These are phyloP conservation scores for Apis florea DNA, from an alignment of 1,140 invertebrate genomes.

Conservation along the genomic window DNA sequence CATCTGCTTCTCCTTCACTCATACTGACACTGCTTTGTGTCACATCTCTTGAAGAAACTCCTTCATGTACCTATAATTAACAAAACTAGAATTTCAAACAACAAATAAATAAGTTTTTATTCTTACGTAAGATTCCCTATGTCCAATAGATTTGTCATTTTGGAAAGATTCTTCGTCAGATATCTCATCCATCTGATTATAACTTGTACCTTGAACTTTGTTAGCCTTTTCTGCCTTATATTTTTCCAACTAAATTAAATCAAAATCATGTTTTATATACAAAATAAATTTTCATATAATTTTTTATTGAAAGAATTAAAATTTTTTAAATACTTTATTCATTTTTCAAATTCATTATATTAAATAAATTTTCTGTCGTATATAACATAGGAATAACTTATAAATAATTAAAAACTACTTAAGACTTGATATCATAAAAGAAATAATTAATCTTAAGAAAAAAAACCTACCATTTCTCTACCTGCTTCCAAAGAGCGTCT, in stretches of 20 bases:
- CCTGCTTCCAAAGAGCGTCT: conserved; percentile 67
- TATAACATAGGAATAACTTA: not conserved
- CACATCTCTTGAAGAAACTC: conserved; percentile 68
- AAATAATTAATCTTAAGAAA: not conserved
- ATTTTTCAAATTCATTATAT: not conserved
- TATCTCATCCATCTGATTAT: conserved; percentile 52
- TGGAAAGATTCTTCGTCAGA: conserved; percentile 70
- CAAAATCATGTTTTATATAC: not conserved
- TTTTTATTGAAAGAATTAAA: not conserved
- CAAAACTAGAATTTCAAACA: not conserved
- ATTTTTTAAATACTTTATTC: not conserved
- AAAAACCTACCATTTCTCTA: conserved; percentile 66
- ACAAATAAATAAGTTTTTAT: not conserved
- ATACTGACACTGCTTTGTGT: conserved; percentile 75
- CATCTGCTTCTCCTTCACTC: conserved; percentile 78
- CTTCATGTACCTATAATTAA: conserved; percentile 63
- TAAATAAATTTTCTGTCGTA: not conserved
- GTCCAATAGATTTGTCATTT: conserved; percentile 64
- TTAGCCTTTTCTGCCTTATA: conserved; percentile 62
- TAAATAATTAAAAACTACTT: not conserved
- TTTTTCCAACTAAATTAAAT: conserved; percentile 63
- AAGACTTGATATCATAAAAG: not conserved
- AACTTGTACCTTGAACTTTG: conserved; percentile 32
- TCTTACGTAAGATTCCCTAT: conserved; percentile 64
- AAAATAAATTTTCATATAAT: not conserved